Evolutionary conservation across 2,888 invertebrate genomes (phyloP).

Genomic region (Drosophila macrospina): DNA sequence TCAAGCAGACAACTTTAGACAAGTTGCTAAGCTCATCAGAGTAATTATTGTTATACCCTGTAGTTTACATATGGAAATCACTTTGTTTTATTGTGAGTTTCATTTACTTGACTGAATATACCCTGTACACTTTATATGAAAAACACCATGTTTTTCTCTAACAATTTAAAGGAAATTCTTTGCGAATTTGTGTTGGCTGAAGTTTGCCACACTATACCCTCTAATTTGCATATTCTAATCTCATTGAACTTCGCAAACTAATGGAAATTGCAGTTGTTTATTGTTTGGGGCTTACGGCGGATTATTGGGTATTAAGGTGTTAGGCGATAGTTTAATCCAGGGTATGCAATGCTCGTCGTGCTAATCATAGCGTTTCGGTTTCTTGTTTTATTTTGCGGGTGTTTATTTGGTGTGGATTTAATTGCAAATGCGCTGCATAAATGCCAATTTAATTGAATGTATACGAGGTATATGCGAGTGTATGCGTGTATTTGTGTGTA

Average conservation of each 20-base stretch:
- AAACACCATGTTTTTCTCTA: too few relatives aligned
- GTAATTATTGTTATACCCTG: background rate
- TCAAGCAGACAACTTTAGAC: background rate
- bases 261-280: background rate
- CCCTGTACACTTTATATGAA: too few relatives aligned
- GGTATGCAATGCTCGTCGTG: background rate
- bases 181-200: too few relatives aligned
- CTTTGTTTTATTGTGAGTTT: background rate
- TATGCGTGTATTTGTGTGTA: background rate
- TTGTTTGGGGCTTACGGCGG: background rate
- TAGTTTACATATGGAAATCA: background rate
- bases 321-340: background rate
- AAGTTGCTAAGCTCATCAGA: too few relatives aligned
- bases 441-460: conserved; percentile 46
- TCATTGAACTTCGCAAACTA: background rate
- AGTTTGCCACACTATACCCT: background rate
- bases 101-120: too few relatives aligned
- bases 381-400: conserved; percentile 6
- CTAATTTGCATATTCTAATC: background rate
- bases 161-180: too few relatives aligned
- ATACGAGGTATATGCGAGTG: background rate
- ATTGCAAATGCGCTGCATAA: conserved; percentile 35
- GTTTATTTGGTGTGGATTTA: conserved; percentile 36
- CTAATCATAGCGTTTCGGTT: background rate
- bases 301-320: background rate